Conservation (phyloP, 2,113 vertebrate genomes). For the Orientallactaga bullata region DNA sequence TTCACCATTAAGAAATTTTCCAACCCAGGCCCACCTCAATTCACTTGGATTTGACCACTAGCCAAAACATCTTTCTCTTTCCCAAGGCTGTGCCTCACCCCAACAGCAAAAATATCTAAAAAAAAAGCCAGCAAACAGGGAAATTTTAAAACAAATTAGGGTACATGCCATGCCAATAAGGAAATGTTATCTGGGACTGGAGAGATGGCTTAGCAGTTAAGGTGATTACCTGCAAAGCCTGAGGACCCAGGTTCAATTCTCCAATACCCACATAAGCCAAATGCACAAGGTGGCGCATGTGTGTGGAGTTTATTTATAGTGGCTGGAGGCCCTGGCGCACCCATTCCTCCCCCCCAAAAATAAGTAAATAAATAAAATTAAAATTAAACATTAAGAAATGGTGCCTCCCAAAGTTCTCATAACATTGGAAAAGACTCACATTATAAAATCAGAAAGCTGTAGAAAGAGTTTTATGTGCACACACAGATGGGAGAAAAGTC, state of each 20-base stretch:
- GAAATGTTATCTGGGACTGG: not conserved
- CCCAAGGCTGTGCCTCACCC: not conserved
- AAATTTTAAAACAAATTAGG: not conserved
- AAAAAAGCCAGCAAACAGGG: not conserved
- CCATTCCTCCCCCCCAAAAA: too few relatives aligned
- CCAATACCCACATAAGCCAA: too few relatives aligned
- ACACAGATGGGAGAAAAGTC: not conserved
- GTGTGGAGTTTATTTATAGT: too few relatives aligned
- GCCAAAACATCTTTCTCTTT: not conserved
- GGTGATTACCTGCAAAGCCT: too few relatives aligned
- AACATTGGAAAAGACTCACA: not conserved
- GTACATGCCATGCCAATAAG: not conserved
- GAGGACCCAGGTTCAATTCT: too few relatives aligned
- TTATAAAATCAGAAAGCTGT: not conserved
- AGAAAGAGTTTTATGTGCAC: too few relatives aligned
- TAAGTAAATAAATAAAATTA: too few relatives aligned
- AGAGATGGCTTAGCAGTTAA: too few relatives aligned
- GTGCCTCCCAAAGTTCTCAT: not conserved
- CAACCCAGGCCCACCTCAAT: not conserved
- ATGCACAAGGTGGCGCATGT: too few relatives aligned
- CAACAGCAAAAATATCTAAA: not conserved
- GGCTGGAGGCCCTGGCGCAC: too few relatives aligned
- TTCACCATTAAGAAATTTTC: not conserved
- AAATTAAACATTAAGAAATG: too few relatives aligned
- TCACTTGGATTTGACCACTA: not conserved